Conservation (phyloP, 2,797 vertebrate species). For the Platalea minor region DNA sequence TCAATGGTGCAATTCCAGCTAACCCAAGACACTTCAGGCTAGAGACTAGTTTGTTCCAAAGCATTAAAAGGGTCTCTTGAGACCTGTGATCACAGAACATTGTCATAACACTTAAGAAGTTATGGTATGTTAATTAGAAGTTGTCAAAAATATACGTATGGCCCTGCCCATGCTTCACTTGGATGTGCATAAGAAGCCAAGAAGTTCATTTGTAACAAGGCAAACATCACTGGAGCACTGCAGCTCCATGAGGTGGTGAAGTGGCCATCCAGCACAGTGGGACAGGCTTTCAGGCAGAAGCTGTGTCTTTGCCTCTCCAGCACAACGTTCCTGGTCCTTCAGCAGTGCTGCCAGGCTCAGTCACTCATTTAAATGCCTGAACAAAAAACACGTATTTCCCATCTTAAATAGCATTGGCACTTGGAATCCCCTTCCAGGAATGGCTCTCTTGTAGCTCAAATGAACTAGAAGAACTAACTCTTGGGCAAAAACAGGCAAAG, state of each 20-base stretch:
- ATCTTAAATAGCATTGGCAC: background rate
- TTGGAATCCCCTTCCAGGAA: background rate
- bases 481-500: background rate
- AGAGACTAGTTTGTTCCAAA: background rate
- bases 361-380: background rate
- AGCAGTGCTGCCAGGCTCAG: background rate
- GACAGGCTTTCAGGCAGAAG: background rate
- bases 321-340: background rate
- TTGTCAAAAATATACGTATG: background rate
- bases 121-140: slow-evolving; percentile 14
- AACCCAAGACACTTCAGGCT: background rate
- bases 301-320: background rate
- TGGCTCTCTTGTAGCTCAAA: background rate
- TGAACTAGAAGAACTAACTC: background rate
- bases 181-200: background rate
- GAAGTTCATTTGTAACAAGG: background rate
- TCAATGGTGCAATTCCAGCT: slow-evolving; percentile 4
- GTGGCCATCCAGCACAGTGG: background rate
- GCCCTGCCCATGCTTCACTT: background rate
- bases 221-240: background rate
- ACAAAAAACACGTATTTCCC: accelerated
- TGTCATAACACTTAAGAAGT: slow-evolving; percentile 22
- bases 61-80: background rate
- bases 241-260: background rate
- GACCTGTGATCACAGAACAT: background rate